Evolutionary conservation across 1,140 invertebrate species (phyloP).

Genomic region (Mycetomoellerius zeteki): DNA sequence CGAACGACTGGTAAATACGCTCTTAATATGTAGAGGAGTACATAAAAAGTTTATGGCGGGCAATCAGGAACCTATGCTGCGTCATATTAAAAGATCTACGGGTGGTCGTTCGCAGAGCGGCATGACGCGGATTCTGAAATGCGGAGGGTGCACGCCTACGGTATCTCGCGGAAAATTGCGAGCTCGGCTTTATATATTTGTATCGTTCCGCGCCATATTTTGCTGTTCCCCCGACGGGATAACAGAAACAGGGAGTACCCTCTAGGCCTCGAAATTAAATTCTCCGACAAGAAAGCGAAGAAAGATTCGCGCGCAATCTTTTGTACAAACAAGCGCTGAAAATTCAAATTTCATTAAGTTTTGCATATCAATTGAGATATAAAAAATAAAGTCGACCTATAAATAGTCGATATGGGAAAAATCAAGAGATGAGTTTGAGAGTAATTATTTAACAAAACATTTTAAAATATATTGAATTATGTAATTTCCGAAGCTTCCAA

Average conservation of each 20-base stretch:
- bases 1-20: constrained; percentile 59
- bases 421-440: background rate
- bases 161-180: constrained; percentile 62
- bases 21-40: constrained; percentile 67
- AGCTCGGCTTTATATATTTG: constrained; percentile 62
- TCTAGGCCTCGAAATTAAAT: constrained; percentile 70
- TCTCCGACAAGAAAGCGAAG: constrained; percentile 33
- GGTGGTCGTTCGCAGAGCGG: constrained; percentile 56
- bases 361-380: constrained; percentile 1
- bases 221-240: background rate
- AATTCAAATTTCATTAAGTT: constrained; percentile 9
- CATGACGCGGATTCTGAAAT: constrained; percentile 19
- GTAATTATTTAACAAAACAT: background rate
- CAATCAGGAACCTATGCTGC: constrained; percentile 74
- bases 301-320: background rate
- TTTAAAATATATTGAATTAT: background rate
- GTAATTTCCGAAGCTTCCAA: background rate
- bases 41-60: constrained; percentile 74
- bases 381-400: background rate
- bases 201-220: constrained; percentile 60
- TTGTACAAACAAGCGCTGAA: background rate
- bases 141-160: constrained; percentile 13
- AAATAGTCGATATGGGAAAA: background rate
- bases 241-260: background rate
- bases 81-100: constrained; percentile 74